Evolutionary conservation across 2,888 invertebrate species (phyloP).

Genomic region (Catocala fraxini): DNA sequence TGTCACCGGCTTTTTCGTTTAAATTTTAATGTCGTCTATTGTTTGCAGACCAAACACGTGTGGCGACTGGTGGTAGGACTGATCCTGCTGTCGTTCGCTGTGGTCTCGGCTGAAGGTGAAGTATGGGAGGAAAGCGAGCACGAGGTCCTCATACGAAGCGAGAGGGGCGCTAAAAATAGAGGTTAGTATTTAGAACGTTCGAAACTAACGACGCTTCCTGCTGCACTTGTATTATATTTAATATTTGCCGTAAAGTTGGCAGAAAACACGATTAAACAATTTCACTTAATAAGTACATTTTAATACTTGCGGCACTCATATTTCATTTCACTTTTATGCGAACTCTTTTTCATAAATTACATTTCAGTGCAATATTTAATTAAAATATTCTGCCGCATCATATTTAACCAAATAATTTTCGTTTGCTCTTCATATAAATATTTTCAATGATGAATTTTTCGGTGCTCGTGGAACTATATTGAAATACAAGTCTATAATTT

Average conservation of each 20-base stretch:
- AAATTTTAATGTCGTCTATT: conserved; percentile 15
- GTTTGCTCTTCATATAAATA: too few species aligned
- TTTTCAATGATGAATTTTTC: too few species aligned
- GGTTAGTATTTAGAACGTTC: conserved; percentile 74
- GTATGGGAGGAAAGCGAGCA: conserved; percentile 93
- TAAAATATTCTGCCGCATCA: too few species aligned
- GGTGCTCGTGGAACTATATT: too few species aligned
- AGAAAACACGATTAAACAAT: conserved; percentile 1
- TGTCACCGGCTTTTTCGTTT: neutral
- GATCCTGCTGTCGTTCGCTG: conserved; percentile 82
- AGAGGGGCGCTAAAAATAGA: conserved; percentile 93
- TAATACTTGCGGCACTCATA: too few species aligned
- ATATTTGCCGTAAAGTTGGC: conserved; percentile 1
- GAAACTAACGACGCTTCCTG: conserved; percentile 36
- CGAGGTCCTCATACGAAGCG: conserved; percentile 93
- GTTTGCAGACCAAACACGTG: conserved; percentile 67
- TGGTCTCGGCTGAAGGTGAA: conserved; percentile 89
- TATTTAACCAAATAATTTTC: too few species aligned
- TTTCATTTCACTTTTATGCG: too few species aligned
- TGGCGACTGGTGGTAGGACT: conserved; percentile 82
- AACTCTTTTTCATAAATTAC: too few species aligned
- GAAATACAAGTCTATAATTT: too few species aligned
- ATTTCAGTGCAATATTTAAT: too few species aligned
- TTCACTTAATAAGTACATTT: too few species aligned
- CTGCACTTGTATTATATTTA: conserved; percentile 26